Conservation (phyloP, 2,797 vertebrate genomes). For the Meriones psammophilus region DNA sequence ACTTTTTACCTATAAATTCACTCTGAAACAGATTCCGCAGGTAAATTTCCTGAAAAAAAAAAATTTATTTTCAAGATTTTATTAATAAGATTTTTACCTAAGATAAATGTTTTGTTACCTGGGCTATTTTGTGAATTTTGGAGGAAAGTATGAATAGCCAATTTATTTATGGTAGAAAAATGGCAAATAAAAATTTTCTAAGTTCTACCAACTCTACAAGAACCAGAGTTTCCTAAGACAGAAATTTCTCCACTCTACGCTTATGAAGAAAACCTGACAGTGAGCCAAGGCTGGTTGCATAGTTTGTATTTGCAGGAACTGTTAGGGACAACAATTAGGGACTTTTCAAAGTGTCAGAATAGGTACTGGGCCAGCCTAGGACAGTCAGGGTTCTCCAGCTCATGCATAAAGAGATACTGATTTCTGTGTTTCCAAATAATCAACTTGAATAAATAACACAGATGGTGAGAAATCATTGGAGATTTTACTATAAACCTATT, state of each 20-base stretch:
- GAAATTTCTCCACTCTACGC: constrained; percentile 10
- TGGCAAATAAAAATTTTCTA: constrained; percentile 38
- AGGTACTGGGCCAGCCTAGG: neutral
- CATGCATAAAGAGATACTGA: neutral
- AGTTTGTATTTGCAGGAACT: neutral
- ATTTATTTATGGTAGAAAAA: neutral
- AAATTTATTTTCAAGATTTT: constrained; percentile 45
- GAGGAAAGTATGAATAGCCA: neutral
- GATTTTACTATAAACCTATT: neutral
- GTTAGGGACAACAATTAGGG: neutral
- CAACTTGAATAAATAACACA: neutral
- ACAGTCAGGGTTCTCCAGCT: constrained; percentile 20
- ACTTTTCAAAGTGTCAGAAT: neutral
- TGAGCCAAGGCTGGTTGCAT: neutral
- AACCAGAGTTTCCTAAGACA: neutral
- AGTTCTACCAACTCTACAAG: neutral
- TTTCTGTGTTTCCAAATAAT: neutral
- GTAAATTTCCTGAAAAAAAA: neutral
- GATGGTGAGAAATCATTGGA: neutral
- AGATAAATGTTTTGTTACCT: neutral
- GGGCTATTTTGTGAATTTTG: constrained; percentile 14
- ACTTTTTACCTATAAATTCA: neutral
- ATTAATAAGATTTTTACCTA: neutral
- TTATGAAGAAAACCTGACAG: neutral
- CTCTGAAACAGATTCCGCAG: neutral